Evolutionary conservation across 2,888 invertebrate species (phyloP).

Genomic region (Polia nebulosa): DNA sequence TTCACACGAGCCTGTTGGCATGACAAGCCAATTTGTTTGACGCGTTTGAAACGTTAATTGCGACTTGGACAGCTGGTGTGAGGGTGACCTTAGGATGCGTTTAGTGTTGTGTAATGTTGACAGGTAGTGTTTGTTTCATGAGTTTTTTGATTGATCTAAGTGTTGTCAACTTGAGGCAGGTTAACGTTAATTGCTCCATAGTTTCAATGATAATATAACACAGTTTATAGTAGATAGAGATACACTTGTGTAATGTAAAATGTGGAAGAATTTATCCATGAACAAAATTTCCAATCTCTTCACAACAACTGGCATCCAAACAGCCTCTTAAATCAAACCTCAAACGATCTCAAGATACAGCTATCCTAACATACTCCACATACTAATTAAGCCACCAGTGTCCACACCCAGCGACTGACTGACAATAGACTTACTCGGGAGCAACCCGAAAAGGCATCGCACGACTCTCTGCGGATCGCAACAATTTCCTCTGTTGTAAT

Average conservation of each 20-base stretch:
- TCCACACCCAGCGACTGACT: constrained; percentile 66
- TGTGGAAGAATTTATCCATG: neutral
- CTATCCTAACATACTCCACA: constrained; percentile 5
- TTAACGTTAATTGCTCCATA: constrained; percentile 22
- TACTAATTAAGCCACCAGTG: constrained; percentile 51
- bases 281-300: neutral
- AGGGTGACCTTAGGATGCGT: constrained; percentile 64
- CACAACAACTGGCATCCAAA: neutral
- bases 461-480: constrained; percentile 74
- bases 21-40: constrained; percentile 87
- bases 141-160: constrained; percentile 42
- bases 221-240: neutral
- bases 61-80: constrained; percentile 62
- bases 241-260: neutral
- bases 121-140: constrained; percentile 51
- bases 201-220: neutral
- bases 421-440: constrained; percentile 79
- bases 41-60: constrained; percentile 73
- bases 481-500: constrained; percentile 87
- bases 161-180: constrained; percentile 35
- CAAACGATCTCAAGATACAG: neutral
- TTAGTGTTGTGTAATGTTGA: constrained; percentile 61
- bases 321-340: neutral
- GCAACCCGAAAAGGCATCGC: constrained; percentile 83
- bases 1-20: constrained; percentile 75